Conservation (phyloP, 2,888 invertebrate species). For the Eristalis pertinax region DNA sequence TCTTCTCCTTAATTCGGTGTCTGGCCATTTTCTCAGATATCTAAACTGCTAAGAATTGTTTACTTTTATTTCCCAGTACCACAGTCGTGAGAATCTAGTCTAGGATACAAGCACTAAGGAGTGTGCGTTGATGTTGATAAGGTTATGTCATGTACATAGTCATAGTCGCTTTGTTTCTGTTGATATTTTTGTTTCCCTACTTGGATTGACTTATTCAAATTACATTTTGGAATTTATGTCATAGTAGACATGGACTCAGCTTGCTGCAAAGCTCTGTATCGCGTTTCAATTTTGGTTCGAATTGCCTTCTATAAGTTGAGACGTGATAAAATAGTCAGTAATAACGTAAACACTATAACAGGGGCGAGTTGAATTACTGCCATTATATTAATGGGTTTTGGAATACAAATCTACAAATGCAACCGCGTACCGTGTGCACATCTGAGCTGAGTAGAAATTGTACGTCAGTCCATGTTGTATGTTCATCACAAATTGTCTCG, state of each 20-base stretch:
- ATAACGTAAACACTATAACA: too few species aligned
- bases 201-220: conserved; percentile 71
- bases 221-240: conserved; percentile 59
- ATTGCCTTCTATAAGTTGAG: too few species aligned
- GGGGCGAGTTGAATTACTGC: too few species aligned
- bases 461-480: too few species aligned
- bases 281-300: neutral
- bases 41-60: conserved; percentile 71
- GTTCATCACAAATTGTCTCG: too few species aligned
- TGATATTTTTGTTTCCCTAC: conserved; percentile 50
- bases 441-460: too few species aligned
- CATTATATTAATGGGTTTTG: too few species aligned
- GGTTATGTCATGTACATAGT: neutral
- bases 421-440: too few species aligned
- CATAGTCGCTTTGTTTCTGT: neutral
- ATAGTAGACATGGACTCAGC: neutral
- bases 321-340: too few species aligned
- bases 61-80: conserved; percentile 65
- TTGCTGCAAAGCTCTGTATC: neutral
- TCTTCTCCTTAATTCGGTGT: neutral
- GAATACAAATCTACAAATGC: too few species aligned
- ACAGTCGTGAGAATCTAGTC: conserved; percentile 63
- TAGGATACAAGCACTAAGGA: conserved; percentile 61
- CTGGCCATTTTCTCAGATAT: conserved; percentile 18
- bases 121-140: conserved; percentile 36